Evolutionary conservation across 2,113 vertebrate species (phyloP).

Genomic region (Atractosteus spatula): DNA sequence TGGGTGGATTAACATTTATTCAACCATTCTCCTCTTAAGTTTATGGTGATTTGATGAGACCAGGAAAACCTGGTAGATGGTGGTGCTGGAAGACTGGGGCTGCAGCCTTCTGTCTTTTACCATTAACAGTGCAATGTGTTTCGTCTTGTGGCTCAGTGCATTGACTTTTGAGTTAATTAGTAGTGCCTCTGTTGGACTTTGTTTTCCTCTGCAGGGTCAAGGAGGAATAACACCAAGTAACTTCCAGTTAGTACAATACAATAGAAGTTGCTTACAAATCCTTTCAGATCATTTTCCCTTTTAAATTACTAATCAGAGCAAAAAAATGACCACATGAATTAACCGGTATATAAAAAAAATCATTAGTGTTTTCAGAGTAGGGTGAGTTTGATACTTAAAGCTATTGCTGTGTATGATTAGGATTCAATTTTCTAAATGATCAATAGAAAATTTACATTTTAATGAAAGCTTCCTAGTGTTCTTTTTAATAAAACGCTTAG

Average conservation of each 20-base stretch:
- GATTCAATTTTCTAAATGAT: constrained; percentile 4
- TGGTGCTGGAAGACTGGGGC: no score
- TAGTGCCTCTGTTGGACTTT: no score
- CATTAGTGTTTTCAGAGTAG: neutral
- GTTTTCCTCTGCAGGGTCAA: no score
- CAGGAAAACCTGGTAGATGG: no score
- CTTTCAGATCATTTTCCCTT: neutral
- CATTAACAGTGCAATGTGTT: no score
- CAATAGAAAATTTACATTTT: constrained; percentile 8
- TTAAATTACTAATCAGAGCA: neutral
- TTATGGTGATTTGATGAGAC: no score
- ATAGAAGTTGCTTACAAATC: no score
- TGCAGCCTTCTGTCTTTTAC: no score
- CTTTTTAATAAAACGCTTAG: neutral
- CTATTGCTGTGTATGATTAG: neutral
- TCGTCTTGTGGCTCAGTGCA: no score
- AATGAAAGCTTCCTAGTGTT: neutral
- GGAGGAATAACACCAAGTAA: neutral
- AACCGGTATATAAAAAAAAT: neutral
- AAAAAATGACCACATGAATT: neutral
- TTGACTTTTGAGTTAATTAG: no score
- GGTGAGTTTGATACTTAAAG: neutral
- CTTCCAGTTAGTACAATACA: neutral
- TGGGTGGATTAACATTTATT: no score
- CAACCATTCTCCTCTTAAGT: no score